A percentile compares a stretch with the other conserved stretches of the same genome.
phyloP scores from a whole-genome alignment of 2,888 invertebrate species.

The Nipponacmea schrenckii region DNA sequence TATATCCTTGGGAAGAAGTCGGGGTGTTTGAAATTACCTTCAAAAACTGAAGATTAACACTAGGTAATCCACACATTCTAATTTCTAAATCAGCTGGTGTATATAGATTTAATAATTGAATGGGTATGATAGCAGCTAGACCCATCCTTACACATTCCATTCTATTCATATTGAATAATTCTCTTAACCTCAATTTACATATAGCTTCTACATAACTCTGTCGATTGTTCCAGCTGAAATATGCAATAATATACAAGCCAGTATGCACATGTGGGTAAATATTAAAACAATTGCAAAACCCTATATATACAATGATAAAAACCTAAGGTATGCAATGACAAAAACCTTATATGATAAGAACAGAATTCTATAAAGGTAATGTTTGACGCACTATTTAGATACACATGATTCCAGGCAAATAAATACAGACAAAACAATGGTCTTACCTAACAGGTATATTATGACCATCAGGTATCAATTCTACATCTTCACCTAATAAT shows the following conservation, averaged over 20 bases:
- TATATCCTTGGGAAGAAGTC: too few species aligned
- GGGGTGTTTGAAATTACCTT: conserved; percentile 58
- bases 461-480: conserved; percentile 56
- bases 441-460: conserved; percentile 54
- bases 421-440: not conserved
- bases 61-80: conserved; percentile 62
- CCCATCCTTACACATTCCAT: conserved; percentile 53
- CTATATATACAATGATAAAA: not conserved
- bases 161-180: conserved; percentile 51
- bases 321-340: not conserved
- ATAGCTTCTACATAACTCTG: conserved; percentile 62
- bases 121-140: conserved; percentile 60
- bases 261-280: too few species aligned
- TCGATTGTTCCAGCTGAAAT: conserved; percentile 60
- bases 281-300: not conserved
- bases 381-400: too few species aligned
- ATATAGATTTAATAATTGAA: conserved; percentile 59
- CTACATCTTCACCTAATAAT: conserved; percentile 60
- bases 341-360: too few species aligned
- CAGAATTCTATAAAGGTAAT: too few species aligned
- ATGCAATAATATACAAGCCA: conserved; percentile 3
- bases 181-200: conserved; percentile 49
- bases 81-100: conserved; percentile 61
- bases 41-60: conserved; percentile 62
- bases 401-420: too few species aligned